These are phyloP conservation scores for Cebus imitator DNA, from an alignment of 2,113 vertebrate species.

Conservation along the genomic window DNA sequence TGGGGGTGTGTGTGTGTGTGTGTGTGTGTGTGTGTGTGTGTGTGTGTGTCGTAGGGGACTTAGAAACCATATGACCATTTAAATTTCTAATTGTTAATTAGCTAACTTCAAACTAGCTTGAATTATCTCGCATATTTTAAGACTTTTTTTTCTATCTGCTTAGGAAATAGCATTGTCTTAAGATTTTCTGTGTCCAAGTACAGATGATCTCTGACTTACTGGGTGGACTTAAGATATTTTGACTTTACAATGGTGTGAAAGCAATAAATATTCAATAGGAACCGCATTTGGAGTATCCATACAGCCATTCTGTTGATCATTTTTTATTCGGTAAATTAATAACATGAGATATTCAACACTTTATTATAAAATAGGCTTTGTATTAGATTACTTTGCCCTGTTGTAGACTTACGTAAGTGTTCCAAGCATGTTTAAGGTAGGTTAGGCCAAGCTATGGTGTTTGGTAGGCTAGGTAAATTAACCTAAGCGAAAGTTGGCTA, in stretches of 20 bases:
- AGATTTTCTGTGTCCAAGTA: not conserved
- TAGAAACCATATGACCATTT: not conserved
- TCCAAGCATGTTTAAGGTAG: not conserved
- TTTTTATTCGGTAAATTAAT: not conserved
- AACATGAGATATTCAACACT: not conserved
- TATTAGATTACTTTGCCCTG: not conserved
- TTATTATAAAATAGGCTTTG: not conserved
- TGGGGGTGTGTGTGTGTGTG: not conserved
- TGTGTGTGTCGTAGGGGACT: not conserved
- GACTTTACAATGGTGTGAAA: not conserved
- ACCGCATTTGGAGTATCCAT: not conserved
- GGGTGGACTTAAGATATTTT: not conserved
- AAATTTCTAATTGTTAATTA: not conserved
- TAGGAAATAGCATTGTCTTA: not conserved
- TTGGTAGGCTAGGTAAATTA: not conserved
- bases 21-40: no score
- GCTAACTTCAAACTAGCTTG: not conserved
- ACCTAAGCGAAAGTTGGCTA: no score
- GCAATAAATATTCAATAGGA: not conserved
- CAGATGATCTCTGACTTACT: not conserved
- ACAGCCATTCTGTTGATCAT: not conserved
- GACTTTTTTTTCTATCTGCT: slow-evolving; percentile 16
- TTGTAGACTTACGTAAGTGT: not conserved
- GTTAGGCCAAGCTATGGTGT: not conserved
- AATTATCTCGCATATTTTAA: not conserved